Evolutionary conservation across 2,888 invertebrate species (phyloP).

Genomic region (Torymus tubicola): DNA sequence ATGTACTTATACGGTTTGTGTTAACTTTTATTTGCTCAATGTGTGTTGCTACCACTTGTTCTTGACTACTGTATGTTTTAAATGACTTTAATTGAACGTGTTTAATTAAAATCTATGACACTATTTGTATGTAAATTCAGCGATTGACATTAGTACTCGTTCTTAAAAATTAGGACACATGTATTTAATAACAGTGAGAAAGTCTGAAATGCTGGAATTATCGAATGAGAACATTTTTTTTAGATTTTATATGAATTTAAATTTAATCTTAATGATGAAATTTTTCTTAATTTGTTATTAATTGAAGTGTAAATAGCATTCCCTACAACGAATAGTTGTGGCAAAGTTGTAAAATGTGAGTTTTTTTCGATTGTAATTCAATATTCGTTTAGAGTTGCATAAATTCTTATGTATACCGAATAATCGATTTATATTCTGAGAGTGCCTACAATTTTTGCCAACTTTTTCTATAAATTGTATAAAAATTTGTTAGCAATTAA

Average conservation of each 20-base stretch:
- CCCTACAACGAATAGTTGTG: constrained; percentile 1
- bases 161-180: background rate
- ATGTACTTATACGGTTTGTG: background rate
- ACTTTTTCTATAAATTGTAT: constrained; percentile 20
- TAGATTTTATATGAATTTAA: background rate
- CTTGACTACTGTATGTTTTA: background rate
- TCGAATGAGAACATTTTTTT: too few relatives aligned
- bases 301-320: constrained; percentile 30
- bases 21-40: background rate
- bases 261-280: background rate
- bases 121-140: too few relatives aligned
- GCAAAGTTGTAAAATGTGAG: background rate
- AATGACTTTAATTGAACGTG: background rate
- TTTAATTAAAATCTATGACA: background rate
- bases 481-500: constrained; percentile 1
- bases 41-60: background rate
- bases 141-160: too few relatives aligned
- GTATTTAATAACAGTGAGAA: background rate
- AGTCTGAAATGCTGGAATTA: too few relatives aligned
- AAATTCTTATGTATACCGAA: too few relatives aligned
- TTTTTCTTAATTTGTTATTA: background rate
- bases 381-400: background rate
- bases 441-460: constrained; percentile 6
- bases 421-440: background rate
- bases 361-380: constrained; percentile 16